These are phyloP conservation scores for Craterocephalus amniculus DNA, from an alignment of 2,797 vertebrate species.

Conservation along the genomic window DNA sequence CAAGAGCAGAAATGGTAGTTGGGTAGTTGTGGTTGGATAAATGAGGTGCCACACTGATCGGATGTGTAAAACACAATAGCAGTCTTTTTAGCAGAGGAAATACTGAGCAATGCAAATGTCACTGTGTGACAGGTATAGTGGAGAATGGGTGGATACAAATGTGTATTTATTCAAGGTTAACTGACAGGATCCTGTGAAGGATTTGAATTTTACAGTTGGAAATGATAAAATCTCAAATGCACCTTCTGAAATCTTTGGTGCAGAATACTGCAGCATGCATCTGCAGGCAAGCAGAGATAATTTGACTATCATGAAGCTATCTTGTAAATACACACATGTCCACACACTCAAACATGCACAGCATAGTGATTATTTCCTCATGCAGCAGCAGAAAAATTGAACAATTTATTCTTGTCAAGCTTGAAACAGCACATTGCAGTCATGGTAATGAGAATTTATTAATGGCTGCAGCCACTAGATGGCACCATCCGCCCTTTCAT, in stretches of 20 bases:
- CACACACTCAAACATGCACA: background rate
- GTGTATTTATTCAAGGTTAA: background rate
- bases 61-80: slow-evolving; percentile 20
- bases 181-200: background rate
- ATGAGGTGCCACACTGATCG: slow-evolving; percentile 53
- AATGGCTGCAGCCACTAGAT: slow-evolving; percentile 74
- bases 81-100: slow-evolving; percentile 8
- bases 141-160: background rate
- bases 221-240: background rate
- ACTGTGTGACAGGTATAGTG: background rate
- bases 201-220: slow-evolving; percentile 4
- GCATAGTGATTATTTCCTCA: slow-evolving; percentile 49
- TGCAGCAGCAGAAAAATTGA: slow-evolving; percentile 50
- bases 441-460: slow-evolving; percentile 52
- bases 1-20: slow-evolving; percentile 53
- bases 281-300: slow-evolving; percentile 23
- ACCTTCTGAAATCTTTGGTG: slow-evolving; percentile 13
- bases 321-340: background rate
- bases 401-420: slow-evolving; percentile 65
- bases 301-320: background rate
- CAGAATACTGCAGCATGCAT: slow-evolving; percentile 36
- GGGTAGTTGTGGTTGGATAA: slow-evolving; percentile 37
- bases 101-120: slow-evolving; percentile 8
- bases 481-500: slow-evolving; percentile 72
- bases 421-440: slow-evolving; percentile 52